Evolutionary conservation across 2,888 invertebrate genomes (phyloP).

Genomic region (Archips crataeganus): DNA sequence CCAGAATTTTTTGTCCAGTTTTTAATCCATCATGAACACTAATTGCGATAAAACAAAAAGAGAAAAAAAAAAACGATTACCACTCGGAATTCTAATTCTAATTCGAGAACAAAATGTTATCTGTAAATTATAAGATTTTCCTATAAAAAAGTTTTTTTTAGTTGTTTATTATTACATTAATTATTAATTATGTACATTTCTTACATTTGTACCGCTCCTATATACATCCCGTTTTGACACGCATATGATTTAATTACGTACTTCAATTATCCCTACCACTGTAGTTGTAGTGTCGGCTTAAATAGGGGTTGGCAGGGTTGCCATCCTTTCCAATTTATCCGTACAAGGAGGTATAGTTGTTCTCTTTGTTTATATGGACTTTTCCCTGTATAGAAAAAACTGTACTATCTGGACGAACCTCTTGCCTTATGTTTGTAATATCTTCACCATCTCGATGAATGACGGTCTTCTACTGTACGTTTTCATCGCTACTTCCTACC

Average conservation of each 20-base stretch:
- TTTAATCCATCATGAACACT: neutral
- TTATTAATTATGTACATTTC: neutral
- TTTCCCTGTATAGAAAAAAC: too few species aligned
- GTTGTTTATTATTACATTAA: too few species aligned
- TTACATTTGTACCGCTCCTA: slow-evolving; percentile 4
- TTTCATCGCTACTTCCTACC: too few species aligned
- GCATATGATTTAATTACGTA: slow-evolving; percentile 23
- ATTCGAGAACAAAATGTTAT: neutral
- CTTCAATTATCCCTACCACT: slow-evolving; percentile 25
- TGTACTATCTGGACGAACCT: too few species aligned
- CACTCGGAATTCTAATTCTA: neutral
- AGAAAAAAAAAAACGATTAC: neutral
- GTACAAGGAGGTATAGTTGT: neutral
- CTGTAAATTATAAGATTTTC: neutral
- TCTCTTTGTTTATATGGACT: too few species aligned
- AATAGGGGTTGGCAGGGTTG: neutral
- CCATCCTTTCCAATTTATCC: neutral
- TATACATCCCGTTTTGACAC: slow-evolving; percentile 13
- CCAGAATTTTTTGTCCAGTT: too few species aligned
- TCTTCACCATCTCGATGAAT: too few species aligned
- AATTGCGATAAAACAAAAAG: neutral
- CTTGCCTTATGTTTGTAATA: too few species aligned
- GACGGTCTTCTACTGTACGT: too few species aligned
- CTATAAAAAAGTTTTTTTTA: too few species aligned
- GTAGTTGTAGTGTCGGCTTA: slow-evolving; percentile 6